Evolutionary conservation across 2,888 invertebrate genomes (phyloP).

Genomic region (Synanthedon formicaeformis): DNA sequence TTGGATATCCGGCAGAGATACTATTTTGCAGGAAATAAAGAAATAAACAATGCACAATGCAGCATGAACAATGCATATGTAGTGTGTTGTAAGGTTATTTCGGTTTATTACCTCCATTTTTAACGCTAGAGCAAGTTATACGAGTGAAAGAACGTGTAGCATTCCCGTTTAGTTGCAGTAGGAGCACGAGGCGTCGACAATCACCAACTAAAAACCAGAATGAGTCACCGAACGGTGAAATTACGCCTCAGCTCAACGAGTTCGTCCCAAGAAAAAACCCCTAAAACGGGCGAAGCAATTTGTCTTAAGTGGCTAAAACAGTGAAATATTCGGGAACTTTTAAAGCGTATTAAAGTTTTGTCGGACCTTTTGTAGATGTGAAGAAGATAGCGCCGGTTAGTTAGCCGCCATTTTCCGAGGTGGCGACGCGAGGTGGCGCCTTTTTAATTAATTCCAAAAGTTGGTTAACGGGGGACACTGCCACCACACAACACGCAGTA

Average conservation of each 20-base stretch:
- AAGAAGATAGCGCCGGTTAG: slow-evolving; percentile 20
- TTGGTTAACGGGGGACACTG: slow-evolving; percentile 6
- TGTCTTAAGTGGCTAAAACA: slow-evolving; percentile 58
- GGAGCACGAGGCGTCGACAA: slow-evolving; percentile 1
- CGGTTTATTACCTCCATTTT: too few species aligned
- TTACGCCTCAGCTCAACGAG: slow-evolving; percentile 22
- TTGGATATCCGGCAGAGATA: too few species aligned
- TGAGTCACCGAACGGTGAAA: slow-evolving; percentile 44
- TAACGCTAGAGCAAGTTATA: background rate
- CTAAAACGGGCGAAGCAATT: slow-evolving; percentile 41
- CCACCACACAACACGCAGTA: background rate
- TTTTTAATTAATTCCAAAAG: slow-evolving; percentile 55
- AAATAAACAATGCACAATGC: too few species aligned
- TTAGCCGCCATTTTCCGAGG: slow-evolving; percentile 6
- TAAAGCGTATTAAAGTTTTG: slow-evolving; percentile 51
- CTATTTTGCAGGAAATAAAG: too few species aligned
- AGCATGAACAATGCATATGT: too few species aligned
- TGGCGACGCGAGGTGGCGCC: slow-evolving; percentile 27
- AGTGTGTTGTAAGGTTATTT: too few species aligned
- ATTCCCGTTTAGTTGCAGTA: background rate
- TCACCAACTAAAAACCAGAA: slow-evolving; percentile 8
- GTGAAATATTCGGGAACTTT: slow-evolving; percentile 60
- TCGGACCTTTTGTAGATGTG: slow-evolving; percentile 29
- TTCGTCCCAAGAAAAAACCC: slow-evolving; percentile 28
- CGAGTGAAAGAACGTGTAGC: background rate